Conservation (phyloP, 2,797 vertebrate genomes). For the Pseudocheirus occidentalis region DNA sequence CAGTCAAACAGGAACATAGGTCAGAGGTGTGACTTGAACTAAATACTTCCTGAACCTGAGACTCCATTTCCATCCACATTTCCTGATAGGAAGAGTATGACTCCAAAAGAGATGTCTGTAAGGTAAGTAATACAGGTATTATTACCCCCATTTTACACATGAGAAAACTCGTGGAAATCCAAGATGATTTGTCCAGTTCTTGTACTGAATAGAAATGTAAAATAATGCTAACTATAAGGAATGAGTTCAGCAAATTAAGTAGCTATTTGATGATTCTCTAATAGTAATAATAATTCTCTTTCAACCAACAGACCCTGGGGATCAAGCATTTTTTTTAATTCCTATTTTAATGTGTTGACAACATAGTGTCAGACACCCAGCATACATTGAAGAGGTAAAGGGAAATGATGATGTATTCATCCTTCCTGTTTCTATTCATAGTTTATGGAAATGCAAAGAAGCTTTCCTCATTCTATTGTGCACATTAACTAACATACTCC, state of each 20-base stretch:
- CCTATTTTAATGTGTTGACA: slow-evolving; percentile 8
- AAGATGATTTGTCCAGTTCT: not conserved
- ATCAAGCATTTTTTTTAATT: slow-evolving; percentile 3
- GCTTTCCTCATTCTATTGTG: not conserved
- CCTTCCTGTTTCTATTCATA: slow-evolving; percentile 50
- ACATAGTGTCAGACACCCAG: not conserved
- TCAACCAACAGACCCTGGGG: not conserved
- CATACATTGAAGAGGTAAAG: not conserved
- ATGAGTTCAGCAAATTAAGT: slow-evolving; percentile 13
- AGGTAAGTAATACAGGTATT: not conserved
- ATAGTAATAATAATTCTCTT: slow-evolving; percentile 24
- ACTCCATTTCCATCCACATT: not conserved
- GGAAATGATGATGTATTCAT: slow-evolving; percentile 21
- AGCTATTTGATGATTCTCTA: slow-evolving; percentile 7
- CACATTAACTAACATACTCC: slow-evolving; percentile 48
- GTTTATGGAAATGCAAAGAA: slow-evolving; percentile 43
- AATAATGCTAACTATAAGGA: not conserved
- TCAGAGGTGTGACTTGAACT: not conserved
- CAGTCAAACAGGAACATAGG: not conserved
- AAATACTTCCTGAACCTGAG: not conserved
- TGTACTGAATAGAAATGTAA: slow-evolving; percentile 28
- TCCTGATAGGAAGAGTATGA: not conserved
- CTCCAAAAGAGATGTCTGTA: not conserved
- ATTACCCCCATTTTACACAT: not conserved
- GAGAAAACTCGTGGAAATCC: not conserved